Evolutionary conservation across 1,140 invertebrate species (phyloP), one percentile per base, ranked within the genome.

Genomic region (Hylaeus volcanicus): DNA sequence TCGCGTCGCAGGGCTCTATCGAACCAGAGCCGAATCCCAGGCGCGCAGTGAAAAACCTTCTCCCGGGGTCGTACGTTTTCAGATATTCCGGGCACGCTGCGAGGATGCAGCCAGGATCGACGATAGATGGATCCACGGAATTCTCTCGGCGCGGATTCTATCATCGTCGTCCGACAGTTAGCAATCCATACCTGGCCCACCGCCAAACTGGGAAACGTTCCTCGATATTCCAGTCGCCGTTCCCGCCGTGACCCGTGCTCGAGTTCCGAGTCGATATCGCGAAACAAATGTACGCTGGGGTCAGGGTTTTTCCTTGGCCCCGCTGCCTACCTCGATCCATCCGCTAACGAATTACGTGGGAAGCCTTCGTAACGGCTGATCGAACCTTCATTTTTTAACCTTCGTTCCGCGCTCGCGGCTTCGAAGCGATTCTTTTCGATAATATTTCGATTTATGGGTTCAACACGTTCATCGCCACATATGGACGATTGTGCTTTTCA

Each of bases 151-250:
- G 75, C 72, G 74, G 79, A 71, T 72, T 86, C 84, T 85, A 83
- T 86, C 85, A 83, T 83, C 86, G 80, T 83, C 73, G 75, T 69
- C 39, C 58, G 80, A 75, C 84, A 73, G 75, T 76, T 79, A 76
- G 80, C 84, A 79, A 86, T 86, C 81, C 86, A 86, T 86, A 83
- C 80, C 83, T 86, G 85, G 85, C 85, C 60, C 15, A 41, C 12
- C n/a, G 80, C 85, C 84, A 86, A 66, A 61, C 55, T 61, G 15
- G 68, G 65, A 75, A 86, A 58, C 75, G 75, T 86, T 86, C 75
- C 68, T 86, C 85, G 85, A 86, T 86, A 86, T 79, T 73, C 80
- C 53, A 68, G 51, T 53, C 39, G 45, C 82, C 64, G n/a, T 41
- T 74, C 12, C 37, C 63, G 58, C 45, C 61, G 69, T 68, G 71